A percentile compares a stretch with the other conserved stretches of the same genome.
Conservation (phyloP, 2,113 vertebrate species). For the Panthera tigris region DNA sequence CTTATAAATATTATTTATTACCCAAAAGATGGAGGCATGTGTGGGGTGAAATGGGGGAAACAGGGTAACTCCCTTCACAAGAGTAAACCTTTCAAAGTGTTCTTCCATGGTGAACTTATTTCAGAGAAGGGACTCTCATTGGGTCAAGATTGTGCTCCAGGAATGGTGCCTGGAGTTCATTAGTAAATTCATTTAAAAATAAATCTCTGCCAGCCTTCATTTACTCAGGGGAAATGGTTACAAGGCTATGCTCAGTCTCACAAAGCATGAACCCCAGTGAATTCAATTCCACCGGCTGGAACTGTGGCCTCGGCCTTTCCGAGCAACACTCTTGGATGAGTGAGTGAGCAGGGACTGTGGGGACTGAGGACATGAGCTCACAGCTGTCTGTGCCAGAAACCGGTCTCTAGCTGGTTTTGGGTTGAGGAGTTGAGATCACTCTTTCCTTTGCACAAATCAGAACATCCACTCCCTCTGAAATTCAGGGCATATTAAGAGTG, state of each 20-base stretch:
- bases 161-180: background rate
- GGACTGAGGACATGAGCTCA: background rate
- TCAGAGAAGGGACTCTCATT: slow-evolving; percentile 15
- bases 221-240: slow-evolving; percentile 4
- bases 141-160: background rate
- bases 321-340: background rate
- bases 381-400: background rate
- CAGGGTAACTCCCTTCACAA: background rate
- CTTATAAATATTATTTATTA: background rate
- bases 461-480: background rate
- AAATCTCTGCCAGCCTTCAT: background rate
- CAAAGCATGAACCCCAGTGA: background rate
- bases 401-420: background rate
- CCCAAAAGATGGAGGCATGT: background rate
- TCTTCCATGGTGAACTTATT: background rate
- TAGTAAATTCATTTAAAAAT: background rate
- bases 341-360: background rate
- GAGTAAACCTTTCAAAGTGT: background rate
- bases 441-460: slow-evolving; percentile 3
- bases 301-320: background rate
- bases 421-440: background rate
- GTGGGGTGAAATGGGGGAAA: background rate
- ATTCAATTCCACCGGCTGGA: background rate
- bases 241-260: background rate
- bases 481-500: background rate